Conservation (phyloP, 30 jellyfish, hydroid and myxozoan species). For the Cassiopea xamachana region DNA sequence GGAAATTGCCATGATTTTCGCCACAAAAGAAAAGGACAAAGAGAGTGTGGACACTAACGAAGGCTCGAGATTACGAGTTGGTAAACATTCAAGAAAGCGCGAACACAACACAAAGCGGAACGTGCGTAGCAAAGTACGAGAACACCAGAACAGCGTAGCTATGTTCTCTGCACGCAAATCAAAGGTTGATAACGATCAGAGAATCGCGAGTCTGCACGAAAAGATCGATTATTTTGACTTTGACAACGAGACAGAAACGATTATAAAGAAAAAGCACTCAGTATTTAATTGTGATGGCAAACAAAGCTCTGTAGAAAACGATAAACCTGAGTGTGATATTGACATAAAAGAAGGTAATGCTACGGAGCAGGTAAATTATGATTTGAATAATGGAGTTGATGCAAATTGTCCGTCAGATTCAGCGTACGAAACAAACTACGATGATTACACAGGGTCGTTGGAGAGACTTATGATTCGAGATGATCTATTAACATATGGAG, state of each 20-base stretch:
- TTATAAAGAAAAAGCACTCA: constrained; percentile 64
- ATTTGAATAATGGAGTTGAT: constrained; percentile 25
- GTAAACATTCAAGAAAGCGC: constrained; percentile 71
- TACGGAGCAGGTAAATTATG: constrained; percentile 15
- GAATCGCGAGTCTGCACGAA: constrained; percentile 34
- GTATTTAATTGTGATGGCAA: not conserved
- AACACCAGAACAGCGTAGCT: constrained; percentile 7
- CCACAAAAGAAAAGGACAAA: constrained; percentile 52
- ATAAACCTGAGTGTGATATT: constrained; percentile 8
- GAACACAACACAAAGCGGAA: constrained; percentile 44
- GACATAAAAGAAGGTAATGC: constrained; percentile 15
- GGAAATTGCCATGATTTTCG: constrained; percentile 70
- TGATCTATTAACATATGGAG: constrained; percentile 18
- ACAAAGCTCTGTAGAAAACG: not conserved
- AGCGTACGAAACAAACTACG: constrained; percentile 72
- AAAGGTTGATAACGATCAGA: constrained; percentile 36
- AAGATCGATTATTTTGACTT: constrained; percentile 57
- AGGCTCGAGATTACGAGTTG: constrained; percentile 51
- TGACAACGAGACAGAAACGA: constrained; percentile 57
- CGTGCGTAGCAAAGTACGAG: constrained; percentile 22
- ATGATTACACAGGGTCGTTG: constrained; percentile 54
- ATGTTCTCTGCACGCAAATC: constrained; percentile 28
- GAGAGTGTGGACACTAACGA: constrained; percentile 24
- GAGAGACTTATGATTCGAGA: constrained; percentile 39
- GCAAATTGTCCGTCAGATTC: constrained; percentile 71